Percentiles rank a stretch among this genome's conserved stretches.
Evolutionary conservation across 1,140 invertebrate species (phyloP).

Genomic region (Sinonovacula constricta): DNA sequence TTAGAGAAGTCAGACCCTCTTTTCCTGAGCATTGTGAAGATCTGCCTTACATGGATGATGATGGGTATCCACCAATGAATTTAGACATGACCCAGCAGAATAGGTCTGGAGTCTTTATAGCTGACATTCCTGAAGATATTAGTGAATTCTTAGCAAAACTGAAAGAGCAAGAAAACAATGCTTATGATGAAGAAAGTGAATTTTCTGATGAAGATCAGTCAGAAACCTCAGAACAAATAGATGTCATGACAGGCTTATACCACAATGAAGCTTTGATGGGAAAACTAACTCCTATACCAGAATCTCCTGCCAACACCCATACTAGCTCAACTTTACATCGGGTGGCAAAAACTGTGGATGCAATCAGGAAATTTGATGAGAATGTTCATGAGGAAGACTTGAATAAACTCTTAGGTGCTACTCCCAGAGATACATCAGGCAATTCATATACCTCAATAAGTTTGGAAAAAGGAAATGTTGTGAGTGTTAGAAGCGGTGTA

Average conservation of each 20-base stretch:
- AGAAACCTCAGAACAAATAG: conserved; percentile 1
- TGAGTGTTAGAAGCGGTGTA: neutral
- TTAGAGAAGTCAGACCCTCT: conserved; percentile 52
- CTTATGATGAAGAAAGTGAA: conserved; percentile 10
- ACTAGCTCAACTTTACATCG: conserved; percentile 24
- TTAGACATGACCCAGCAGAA: conserved; percentile 66
- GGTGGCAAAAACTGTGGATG: conserved; percentile 56
- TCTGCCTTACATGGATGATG: conserved; percentile 60
- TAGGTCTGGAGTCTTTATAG: conserved; percentile 40
- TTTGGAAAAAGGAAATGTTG: neutral
- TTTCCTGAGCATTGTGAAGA: conserved; percentile 4
- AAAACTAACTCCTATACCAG: conserved; percentile 68
- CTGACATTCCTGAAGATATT: conserved; percentile 40
- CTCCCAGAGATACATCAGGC: conserved; percentile 35
- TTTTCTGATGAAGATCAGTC: conserved; percentile 1
- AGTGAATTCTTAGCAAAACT: conserved; percentile 26
- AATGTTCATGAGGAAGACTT: conserved; percentile 65
- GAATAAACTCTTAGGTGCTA: conserved; percentile 57
- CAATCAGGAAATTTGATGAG: conserved; percentile 66
- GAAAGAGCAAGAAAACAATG: conserved; percentile 22
- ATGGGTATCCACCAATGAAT: conserved; percentile 71
- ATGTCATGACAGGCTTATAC: conserved; percentile 24
- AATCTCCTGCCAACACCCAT: conserved; percentile 62
- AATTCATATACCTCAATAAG: neutral
- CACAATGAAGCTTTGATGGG: conserved; percentile 55